A percentile compares a stretch with the other conserved stretches of the same genome.
Conservation (phyloP, 2,113 vertebrate species). For the Calyptommatus sinebrachiatus region DNA sequence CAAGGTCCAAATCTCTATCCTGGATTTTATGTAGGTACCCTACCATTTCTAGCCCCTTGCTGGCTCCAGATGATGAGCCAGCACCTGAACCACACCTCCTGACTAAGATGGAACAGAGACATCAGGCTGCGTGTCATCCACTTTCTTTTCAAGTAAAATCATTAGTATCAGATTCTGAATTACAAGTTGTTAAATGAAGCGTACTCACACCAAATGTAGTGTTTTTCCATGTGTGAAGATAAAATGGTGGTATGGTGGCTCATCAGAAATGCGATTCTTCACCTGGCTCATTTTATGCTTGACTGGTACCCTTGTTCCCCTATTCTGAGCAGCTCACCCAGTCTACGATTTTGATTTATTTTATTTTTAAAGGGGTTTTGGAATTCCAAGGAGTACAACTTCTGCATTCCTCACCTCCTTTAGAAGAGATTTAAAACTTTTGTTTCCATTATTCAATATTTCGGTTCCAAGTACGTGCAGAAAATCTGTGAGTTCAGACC, state of each 20-base stretch:
- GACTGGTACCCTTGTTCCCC: conserved; percentile 10
- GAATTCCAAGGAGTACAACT: not conserved
- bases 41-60: too few species aligned
- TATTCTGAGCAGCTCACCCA: not conserved
- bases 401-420: not conserved
- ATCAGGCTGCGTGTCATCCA: not conserved
- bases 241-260: conserved; percentile 20
- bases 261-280: conserved; percentile 22
- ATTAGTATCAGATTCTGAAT: not conserved
- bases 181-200: conserved; percentile 36
- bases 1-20: too few species aligned
- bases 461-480: conserved; percentile 37
- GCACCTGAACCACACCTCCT: too few species aligned
- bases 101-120: too few species aligned
- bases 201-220: conserved; percentile 39
- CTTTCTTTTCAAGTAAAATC: conserved; percentile 1
- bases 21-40: too few species aligned
- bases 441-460: conserved; percentile 27
- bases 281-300: not conserved
- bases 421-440: not conserved
- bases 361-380: not conserved
- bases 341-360: not conserved
- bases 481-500: conserved; percentile 45
- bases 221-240: conserved; percentile 41
- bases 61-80: too few species aligned